Conservation (phyloP, 2,888 invertebrate genomes). For the Nymphalis c-album region DNA sequence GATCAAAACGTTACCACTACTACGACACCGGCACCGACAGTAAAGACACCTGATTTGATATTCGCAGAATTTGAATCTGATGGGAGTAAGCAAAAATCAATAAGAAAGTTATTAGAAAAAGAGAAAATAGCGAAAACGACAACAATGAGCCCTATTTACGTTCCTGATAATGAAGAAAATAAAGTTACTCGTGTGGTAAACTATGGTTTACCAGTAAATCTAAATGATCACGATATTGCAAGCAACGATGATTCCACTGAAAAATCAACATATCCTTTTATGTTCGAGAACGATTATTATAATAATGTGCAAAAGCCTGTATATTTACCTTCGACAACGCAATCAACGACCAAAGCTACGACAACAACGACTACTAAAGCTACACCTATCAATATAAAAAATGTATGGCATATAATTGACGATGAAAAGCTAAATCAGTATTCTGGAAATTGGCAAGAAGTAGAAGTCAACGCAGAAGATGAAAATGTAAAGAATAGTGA, state of each 20-base stretch:
- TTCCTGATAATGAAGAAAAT: constrained; percentile 55
- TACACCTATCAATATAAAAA: constrained; percentile 57
- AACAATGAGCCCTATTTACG: constrained; percentile 62
- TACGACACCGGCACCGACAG: constrained; percentile 51
- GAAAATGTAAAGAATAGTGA: constrained; percentile 32
- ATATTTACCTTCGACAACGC: constrained; percentile 50
- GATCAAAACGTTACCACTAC: constrained; percentile 47
- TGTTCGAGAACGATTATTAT: constrained; percentile 63
- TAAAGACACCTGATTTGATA: constrained; percentile 70
- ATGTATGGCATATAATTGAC: constrained; percentile 76
- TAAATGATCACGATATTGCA: constrained; percentile 38
- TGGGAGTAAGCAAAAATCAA: constrained; percentile 60
- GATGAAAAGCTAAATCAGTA: constrained; percentile 64
- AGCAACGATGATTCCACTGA: constrained; percentile 45
- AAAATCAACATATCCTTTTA: constrained; percentile 60
- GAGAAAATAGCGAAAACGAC: constrained; percentile 55
- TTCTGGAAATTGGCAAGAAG: constrained; percentile 65
- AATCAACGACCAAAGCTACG: constrained; percentile 39
- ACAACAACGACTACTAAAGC: constrained; percentile 47
- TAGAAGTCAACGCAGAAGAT: constrained; percentile 47
- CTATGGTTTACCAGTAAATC: constrained; percentile 47
- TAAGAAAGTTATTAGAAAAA: constrained; percentile 67
- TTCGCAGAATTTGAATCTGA: constrained; percentile 75
- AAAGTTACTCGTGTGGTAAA: constrained; percentile 45
- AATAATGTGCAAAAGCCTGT: constrained; percentile 52